Conservation (phyloP, 2,888 invertebrate genomes). For the Lycocerus yunnanus region DNA sequence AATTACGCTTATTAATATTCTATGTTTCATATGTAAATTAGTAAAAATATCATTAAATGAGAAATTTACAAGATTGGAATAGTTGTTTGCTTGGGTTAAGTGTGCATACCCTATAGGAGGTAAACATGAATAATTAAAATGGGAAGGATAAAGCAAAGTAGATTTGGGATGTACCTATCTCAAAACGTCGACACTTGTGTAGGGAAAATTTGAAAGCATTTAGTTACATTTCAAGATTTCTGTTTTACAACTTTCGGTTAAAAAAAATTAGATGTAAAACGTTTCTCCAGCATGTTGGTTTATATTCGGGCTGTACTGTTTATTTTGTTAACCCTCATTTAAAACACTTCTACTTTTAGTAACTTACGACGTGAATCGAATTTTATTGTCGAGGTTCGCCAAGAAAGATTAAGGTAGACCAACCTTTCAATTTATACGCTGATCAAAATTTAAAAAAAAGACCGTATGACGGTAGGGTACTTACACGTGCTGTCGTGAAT, state of each 20-base stretch:
- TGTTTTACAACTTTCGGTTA: not conserved
- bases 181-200: not conserved
- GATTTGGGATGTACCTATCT: not conserved
- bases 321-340: not conserved
- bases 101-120: not conserved
- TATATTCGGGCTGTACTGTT: not conserved
- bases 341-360: not conserved
- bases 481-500: not conserved
- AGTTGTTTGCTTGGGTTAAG: not conserved
- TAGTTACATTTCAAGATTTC: not conserved
- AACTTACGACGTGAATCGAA: not conserved
- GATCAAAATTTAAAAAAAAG: not conserved
- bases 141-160: not conserved
- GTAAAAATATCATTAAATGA: not conserved
- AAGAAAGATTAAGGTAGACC: not conserved
- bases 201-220: not conserved
- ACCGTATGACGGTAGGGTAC: not conserved
- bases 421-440: not conserved
- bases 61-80: not conserved
- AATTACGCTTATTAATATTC: not conserved
- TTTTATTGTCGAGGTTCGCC: not conserved
- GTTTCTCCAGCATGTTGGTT: not conserved
- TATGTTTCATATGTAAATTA: not conserved
- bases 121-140: constrained; percentile 1
- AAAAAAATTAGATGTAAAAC: not conserved